These are phyloP conservation scores for Picus viridis DNA, from an alignment of 2,797 vertebrate species.

Conservation along the genomic window DNA sequence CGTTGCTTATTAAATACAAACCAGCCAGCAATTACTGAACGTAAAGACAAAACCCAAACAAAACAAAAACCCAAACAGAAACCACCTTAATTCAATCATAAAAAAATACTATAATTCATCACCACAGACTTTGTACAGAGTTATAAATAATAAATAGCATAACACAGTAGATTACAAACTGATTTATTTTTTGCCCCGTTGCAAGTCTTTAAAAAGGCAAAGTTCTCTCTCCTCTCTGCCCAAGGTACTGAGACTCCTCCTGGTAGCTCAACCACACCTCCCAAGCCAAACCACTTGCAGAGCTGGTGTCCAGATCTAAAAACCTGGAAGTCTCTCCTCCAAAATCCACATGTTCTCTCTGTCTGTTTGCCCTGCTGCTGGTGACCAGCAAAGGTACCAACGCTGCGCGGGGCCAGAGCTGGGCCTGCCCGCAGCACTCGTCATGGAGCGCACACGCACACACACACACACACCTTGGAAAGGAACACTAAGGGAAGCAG, in stretches of 20 bases:
- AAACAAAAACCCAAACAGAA: neutral
- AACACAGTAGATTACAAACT: slow-evolving; percentile 75
- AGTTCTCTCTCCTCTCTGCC: slow-evolving; percentile 24
- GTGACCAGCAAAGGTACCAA: neutral
- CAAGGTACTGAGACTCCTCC: slow-evolving; percentile 44
- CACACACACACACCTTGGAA: neutral
- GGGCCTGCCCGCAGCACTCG: slow-evolving; percentile 10
- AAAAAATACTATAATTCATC: slow-evolving; percentile 79
- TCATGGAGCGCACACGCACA: neutral
- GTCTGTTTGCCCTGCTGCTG: neutral
- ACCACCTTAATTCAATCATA: slow-evolving; percentile 71
- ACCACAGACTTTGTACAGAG: slow-evolving; percentile 76
- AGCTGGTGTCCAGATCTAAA: neutral
- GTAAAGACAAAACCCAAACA: neutral
- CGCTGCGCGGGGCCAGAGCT: neutral
- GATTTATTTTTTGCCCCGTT: slow-evolving; percentile 67
- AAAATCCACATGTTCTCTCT: neutral
- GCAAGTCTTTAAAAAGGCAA: slow-evolving; percentile 61
- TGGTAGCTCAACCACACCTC: slow-evolving; percentile 25
- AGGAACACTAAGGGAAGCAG: slow-evolving; percentile 52
- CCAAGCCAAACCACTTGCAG: slow-evolving; percentile 35
- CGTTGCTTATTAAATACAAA: slow-evolving; percentile 73
- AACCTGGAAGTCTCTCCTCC: neutral
- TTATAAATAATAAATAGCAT: slow-evolving; percentile 81
- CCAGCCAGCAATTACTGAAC: slow-evolving; percentile 70